Evolutionary conservation across 1,140 invertebrate genomes (phyloP), one percentile per base, ranked within the genome.

Genomic region (Leptopilina clavipes): DNA sequence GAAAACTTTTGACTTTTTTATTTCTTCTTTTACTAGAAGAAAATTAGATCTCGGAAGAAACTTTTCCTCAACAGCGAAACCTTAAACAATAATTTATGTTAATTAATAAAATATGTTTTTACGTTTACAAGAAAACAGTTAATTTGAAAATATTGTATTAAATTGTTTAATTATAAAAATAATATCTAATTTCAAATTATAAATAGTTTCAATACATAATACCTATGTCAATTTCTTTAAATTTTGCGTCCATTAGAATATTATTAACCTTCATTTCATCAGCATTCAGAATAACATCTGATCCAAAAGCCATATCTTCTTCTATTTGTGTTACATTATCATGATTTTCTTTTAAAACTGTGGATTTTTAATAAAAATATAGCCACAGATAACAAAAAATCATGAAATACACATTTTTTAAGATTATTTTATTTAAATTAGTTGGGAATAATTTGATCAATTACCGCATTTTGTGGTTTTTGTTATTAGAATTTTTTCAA

Each of bases 41-140:
- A 95, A 96, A 84, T 95, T 94, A 8, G 90, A 86, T 0, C 92
- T 92, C 0, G 94, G 93, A 10, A 93, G 91, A 83, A 94, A 96
- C 1, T 89, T 89, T 59, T 89, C 85, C 1, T 93, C 93, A 45
- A 93, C 87, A 14, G 87, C 71, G 45, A 94, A 92, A 18, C 92
- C 93, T 83, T 56, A 52, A 76, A 52, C 7, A 70, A 45, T 22
- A n/a, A n/a, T n/a, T n/a, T n/a, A n/a, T n/a, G n/a, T n/a, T n/a
- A n/a, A n/a, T n/a, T n/a, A n/a, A n/a, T n/a, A n/a, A n/a, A n/a
- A n/a, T n/a, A n/a, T n/a, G n/a, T n/a, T n/a, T n/a, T n/a, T n/a
- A n/a, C n/a, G n/a, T n/a, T n/a, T n/a, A n/a, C n/a, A n/a, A n/a
- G n/a, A n/a, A n/a, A n/a, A n/a, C n/a, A n/a, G n/a, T n/a, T n/a